These are phyloP conservation scores for Lucinisca nassula DNA, from an alignment of 2,888 invertebrate genomes.

Conservation along the genomic window DNA sequence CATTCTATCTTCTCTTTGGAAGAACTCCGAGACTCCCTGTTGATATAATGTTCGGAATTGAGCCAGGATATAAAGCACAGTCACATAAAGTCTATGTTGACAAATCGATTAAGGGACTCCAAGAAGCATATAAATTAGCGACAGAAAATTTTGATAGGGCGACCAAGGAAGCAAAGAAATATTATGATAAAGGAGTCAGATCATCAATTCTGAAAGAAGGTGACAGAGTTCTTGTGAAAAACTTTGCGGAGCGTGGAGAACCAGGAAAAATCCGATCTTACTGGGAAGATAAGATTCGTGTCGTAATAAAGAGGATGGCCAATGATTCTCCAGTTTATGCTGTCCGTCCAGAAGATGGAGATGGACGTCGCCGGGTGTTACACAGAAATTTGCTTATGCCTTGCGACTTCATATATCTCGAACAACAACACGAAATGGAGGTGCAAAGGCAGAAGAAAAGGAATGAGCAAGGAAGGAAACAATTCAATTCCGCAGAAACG, in stretches of 20 bases:
- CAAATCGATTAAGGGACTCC: not conserved
- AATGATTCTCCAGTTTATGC: constrained; percentile 46
- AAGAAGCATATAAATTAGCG: not conserved
- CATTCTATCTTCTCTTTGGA: constrained; percentile 46
- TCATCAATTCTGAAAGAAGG: constrained; percentile 20
- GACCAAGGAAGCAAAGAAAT: not conserved
- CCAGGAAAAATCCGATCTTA: constrained; percentile 44
- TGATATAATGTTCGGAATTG: constrained; percentile 2
- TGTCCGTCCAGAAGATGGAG: constrained; percentile 2
- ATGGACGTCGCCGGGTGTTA: too few relatives aligned
- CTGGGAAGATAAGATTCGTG: constrained; percentile 47
- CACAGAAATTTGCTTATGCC: too few relatives aligned
- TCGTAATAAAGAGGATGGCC: constrained; percentile 23
- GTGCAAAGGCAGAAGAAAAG: too few relatives aligned
- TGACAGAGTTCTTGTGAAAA: constrained; percentile 43
- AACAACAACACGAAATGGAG: too few relatives aligned
- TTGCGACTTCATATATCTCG: too few relatives aligned
- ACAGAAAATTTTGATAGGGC: not conserved
- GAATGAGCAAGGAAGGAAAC: too few relatives aligned
- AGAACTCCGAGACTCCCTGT: constrained; percentile 39
- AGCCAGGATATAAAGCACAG: not conserved
- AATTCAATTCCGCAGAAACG: too few relatives aligned
- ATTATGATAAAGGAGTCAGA: not conserved
- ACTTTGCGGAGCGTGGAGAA: constrained; percentile 31
- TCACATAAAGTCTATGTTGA: not conserved